These are phyloP conservation scores for Catharus ustulatus DNA, from an alignment of 2,797 vertebrate genomes.

Conservation along the genomic window DNA sequence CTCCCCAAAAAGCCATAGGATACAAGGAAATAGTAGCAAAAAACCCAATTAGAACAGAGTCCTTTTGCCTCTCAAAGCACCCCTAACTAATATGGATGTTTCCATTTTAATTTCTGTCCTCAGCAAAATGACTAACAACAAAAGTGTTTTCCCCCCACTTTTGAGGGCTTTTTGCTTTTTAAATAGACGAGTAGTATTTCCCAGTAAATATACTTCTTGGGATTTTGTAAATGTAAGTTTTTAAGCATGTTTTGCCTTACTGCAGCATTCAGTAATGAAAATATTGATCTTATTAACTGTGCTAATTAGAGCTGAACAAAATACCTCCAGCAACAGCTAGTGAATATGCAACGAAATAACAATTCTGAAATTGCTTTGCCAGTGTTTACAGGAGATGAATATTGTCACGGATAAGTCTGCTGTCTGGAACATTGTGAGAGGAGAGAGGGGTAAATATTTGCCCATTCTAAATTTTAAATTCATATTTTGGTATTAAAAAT, in stretches of 20 bases:
- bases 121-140: not conserved
- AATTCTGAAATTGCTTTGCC: conserved; percentile 39
- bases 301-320: conserved; percentile 68
- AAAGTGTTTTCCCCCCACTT: not conserved
- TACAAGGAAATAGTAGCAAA: not conserved
- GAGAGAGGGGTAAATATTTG: conserved; percentile 19
- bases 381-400: conserved; percentile 38
- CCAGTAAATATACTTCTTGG: not conserved
- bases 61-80: not conserved
- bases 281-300: conserved; percentile 70
- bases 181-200: not conserved
- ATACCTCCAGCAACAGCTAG: conserved; percentile 55
- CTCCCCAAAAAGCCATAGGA: not conserved
- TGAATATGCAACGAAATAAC: conserved; percentile 48
- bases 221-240: not conserved
- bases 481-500: not conserved
- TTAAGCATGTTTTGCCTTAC: conserved; percentile 27
- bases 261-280: conserved; percentile 54
- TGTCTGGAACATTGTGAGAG: not conserved
- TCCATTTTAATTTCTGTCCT: not conserved
- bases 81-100: not conserved
- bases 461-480: not conserved
- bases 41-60: not conserved
- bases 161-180: not conserved
- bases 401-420: not conserved